A percentile compares a stretch with the other conserved stretches of the same genome.
Conservation (phyloP, 2,888 invertebrate species). For the Hypsopygia costalis region DNA sequence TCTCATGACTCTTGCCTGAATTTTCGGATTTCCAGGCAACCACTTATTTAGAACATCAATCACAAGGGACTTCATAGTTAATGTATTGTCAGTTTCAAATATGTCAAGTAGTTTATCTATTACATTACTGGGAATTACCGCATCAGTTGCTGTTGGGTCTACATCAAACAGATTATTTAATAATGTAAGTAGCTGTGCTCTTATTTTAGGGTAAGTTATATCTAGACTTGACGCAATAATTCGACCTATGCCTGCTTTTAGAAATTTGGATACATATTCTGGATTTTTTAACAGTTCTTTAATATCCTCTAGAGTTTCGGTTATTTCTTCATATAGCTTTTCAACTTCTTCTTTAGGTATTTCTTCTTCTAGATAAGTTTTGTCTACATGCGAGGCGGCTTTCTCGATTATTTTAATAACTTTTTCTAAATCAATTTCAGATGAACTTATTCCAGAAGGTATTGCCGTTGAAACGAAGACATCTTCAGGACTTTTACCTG, state of each 20-base stretch:
- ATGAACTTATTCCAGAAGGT: no score
- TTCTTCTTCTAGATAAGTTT: slow-evolving; percentile 18
- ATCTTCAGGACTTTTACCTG: not conserved
- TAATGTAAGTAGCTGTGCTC: slow-evolving; percentile 35
- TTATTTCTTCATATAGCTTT: slow-evolving; percentile 31
- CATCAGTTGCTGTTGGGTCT: slow-evolving; percentile 36
- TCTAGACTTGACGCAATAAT: slow-evolving; percentile 36
- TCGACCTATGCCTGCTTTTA: slow-evolving; percentile 47
- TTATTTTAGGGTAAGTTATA: slow-evolving; percentile 29
- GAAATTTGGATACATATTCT: slow-evolving; percentile 39
- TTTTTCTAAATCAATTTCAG: slow-evolving; percentile 8
- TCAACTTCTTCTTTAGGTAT: slow-evolving; percentile 28
- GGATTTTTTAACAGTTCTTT: slow-evolving; percentile 31
- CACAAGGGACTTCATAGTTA: slow-evolving; percentile 44
- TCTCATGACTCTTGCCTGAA: slow-evolving; percentile 59
- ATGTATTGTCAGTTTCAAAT: slow-evolving; percentile 44
- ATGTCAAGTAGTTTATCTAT: slow-evolving; percentile 51
- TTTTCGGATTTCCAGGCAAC: slow-evolving; percentile 54
- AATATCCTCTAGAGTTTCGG: slow-evolving; percentile 30
- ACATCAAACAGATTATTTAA: slow-evolving; percentile 43
- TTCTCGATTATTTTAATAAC: slow-evolving; percentile 27
- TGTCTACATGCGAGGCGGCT: slow-evolving; percentile 24
- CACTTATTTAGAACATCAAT: slow-evolving; percentile 49
- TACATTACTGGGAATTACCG: slow-evolving; percentile 38
- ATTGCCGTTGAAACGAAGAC: no score